A percentile compares a stretch with the other conserved stretches of the same genome.
phyloP scores from a whole-genome alignment of 2,797 vertebrate genomes.

The Molossus molossus region DNA sequence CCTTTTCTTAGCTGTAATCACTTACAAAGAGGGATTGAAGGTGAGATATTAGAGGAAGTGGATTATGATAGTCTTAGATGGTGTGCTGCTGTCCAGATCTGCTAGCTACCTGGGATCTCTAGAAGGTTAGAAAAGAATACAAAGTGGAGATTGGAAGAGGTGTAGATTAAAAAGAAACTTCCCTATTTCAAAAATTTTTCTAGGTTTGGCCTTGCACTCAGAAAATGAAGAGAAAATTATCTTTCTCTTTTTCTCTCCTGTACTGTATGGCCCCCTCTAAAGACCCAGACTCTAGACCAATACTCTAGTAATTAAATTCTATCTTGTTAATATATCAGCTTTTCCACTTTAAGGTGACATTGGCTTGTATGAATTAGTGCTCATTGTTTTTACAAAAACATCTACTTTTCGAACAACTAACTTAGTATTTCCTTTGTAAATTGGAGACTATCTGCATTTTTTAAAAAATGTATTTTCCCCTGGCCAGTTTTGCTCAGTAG shows the following conservation, averaged over 20 bases:
- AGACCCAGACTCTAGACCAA: conserved; percentile 33
- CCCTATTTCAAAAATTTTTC: not conserved
- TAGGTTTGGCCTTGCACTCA: not conserved
- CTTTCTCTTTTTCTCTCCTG: not conserved
- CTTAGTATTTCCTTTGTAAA: conserved; percentile 20
- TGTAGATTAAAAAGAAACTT: not conserved
- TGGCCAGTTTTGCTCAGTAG: too few relatives aligned
- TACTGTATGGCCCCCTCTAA: not conserved
- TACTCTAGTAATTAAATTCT: conserved; percentile 7
- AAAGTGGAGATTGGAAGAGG: not conserved
- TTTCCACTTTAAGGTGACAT: not conserved
- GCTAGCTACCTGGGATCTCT: not conserved
- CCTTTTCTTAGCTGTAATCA: not conserved
- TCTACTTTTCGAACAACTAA: conserved; percentile 36
- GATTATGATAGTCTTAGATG: not conserved
- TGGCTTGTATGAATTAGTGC: not conserved
- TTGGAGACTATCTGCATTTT: not conserved
- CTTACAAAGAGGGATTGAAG: not conserved
- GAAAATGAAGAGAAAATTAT: conserved; percentile 14
- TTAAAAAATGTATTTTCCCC: not conserved
- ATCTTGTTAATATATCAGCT: not conserved
- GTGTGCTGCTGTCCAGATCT: not conserved
- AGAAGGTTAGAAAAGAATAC: not conserved
- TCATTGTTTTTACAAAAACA: conserved; percentile 30
- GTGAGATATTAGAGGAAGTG: not conserved